Evolutionary conservation across 2,113 vertebrate genomes (phyloP).

Genomic region (Mirounga angustirostris): DNA sequence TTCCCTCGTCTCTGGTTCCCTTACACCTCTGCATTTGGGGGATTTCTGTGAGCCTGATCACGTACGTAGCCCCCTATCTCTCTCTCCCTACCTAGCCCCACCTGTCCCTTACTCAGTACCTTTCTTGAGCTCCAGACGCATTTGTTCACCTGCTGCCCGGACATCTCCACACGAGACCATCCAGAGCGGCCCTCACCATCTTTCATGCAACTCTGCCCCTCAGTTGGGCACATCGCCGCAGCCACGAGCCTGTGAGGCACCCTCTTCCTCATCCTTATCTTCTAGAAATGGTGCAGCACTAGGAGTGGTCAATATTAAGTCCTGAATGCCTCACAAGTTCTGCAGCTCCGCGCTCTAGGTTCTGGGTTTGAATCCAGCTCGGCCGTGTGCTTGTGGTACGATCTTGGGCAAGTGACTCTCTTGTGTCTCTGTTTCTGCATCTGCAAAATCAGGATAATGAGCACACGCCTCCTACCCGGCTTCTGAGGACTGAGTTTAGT

Average conservation of each 20-base stretch:
- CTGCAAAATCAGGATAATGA: background rate
- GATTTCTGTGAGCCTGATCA: background rate
- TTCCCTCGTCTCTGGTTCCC: background rate
- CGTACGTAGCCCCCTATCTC: background rate
- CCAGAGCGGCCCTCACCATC: background rate
- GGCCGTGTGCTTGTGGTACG: rapidly evolving
- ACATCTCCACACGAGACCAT: background rate
- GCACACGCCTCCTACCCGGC: rapidly evolving
- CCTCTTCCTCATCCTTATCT: too few species aligned
- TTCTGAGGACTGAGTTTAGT: background rate
- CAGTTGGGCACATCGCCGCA: background rate
- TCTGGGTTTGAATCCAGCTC: background rate
- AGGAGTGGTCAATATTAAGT: background rate
- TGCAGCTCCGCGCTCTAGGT: background rate
- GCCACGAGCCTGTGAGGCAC: background rate
- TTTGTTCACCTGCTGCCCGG: too few species aligned
- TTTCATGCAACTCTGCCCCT: background rate
- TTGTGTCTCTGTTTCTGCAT: rapidly evolving
- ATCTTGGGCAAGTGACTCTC: background rate
- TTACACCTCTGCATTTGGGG: background rate
- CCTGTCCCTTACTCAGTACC: background rate
- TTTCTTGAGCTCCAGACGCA: background rate
- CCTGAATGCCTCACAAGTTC: background rate
- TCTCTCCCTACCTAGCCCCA: background rate
- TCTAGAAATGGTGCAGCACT: background rate